Percentiles rank a stretch among this genome's conserved stretches.
Conservation (phyloP, 2,888 invertebrate genomes). For the Formica aserva region DNA sequence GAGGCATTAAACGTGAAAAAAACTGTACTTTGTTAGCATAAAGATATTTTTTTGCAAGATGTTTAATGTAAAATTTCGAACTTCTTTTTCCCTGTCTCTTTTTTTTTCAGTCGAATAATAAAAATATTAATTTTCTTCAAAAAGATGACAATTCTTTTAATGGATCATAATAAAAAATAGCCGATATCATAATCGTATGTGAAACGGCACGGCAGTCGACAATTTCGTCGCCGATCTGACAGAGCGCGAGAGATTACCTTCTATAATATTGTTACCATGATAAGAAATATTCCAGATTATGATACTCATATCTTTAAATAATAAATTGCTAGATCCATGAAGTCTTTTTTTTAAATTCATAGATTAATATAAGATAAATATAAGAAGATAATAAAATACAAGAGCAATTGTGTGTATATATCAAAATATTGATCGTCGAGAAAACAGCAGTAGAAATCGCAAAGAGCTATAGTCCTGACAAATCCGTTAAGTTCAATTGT, state of each 20-base stretch:
- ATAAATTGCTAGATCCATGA: neutral
- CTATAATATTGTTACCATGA: neutral
- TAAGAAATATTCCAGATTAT: neutral
- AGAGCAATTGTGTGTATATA: neutral
- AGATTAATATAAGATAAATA: neutral
- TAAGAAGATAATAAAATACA: neutral
- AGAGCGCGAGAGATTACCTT: slow-evolving; percentile 15
- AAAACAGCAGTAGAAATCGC: neutral
- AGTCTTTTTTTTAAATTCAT: neutral
- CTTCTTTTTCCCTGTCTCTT: neutral
- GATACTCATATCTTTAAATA: neutral
- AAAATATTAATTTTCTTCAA: neutral
- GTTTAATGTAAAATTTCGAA: neutral
- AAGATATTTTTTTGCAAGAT: neutral
- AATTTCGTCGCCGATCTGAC: slow-evolving; percentile 67
- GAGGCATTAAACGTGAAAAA: neutral
- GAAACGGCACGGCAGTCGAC: slow-evolving; percentile 47
- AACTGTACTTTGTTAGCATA: neutral
- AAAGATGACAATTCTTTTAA: neutral
- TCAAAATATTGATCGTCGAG: neutral
- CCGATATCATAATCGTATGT: slow-evolving; percentile 73
- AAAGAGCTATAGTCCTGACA: neutral
- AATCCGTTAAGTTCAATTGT: neutral
- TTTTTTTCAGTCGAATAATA: neutral
- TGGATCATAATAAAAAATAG: slow-evolving; percentile 66